Percentiles rank a stretch among this genome's conserved stretches.
Conservation (phyloP, 2,888 invertebrate species). For the Piscicola geometra region DNA sequence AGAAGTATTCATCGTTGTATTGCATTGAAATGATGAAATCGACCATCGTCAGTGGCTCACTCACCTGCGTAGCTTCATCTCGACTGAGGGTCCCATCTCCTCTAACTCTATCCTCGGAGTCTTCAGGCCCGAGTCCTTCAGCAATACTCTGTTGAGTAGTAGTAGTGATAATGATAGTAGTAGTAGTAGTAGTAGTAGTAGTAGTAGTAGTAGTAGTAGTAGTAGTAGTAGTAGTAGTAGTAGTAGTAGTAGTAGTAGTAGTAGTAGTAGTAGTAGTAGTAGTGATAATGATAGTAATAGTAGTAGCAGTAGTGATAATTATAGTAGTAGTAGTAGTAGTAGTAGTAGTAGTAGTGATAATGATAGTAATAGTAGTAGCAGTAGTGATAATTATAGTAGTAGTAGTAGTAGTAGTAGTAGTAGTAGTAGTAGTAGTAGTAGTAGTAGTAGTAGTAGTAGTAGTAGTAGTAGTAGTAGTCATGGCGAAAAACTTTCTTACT, state of each 20-base stretch:
- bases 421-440: constrained; percentile 14
- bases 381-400: constrained; percentile 11
- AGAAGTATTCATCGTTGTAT: no score
- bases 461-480: constrained; percentile 14
- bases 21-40: no score
- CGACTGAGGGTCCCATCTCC: constrained; percentile 88
- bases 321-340: not conserved
- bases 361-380: constrained; percentile 14
- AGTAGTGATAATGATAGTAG: constrained; percentile 19
- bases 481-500: no score
- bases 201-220: constrained; percentile 30
- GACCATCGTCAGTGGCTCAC: no score
- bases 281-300: no score
- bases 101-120: constrained; percentile 85
- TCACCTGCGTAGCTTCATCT: constrained; percentile 78
- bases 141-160: constrained; percentile 62
- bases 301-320: not conserved
- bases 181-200: constrained; percentile 29
- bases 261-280: constrained; percentile 30
- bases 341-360: not conserved
- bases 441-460: constrained; percentile 10
- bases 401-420: constrained; percentile 21
- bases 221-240: constrained; percentile 33
- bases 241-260: constrained; percentile 31
- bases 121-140: constrained; percentile 85